Conservation (phyloP, 1,140 invertebrate genomes). For the Camponotus pennsylvanicus region DNA sequence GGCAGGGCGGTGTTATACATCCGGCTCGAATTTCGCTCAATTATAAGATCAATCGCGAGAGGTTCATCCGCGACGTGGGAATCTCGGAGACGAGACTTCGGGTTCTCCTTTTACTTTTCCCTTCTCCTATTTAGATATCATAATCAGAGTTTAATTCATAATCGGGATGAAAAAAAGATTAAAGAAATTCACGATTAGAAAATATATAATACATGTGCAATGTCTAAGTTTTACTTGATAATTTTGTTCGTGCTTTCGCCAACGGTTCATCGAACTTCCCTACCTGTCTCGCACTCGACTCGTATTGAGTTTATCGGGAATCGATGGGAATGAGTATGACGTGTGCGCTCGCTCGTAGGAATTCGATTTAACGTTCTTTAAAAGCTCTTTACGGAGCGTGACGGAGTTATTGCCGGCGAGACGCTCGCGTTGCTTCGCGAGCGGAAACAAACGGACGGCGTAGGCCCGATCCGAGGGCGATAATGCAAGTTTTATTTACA, state of each 20-base stretch:
- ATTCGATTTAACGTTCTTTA: slow-evolving; percentile 34
- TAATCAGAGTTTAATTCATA: too few relatives aligned
- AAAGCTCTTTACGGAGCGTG: not conserved
- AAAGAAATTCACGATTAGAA: not conserved
- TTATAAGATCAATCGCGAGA: too few relatives aligned
- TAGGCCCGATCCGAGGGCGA: not conserved
- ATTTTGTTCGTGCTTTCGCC: not conserved
- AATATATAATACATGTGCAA: not conserved
- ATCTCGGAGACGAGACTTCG: not conserved
- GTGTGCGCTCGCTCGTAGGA: not conserved
- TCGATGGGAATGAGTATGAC: not conserved
- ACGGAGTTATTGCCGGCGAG: not conserved
- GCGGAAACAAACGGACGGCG: not conserved
- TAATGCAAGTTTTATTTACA: not conserved
- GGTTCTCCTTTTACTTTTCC: too few relatives aligned
- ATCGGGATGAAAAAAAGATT: too few relatives aligned
- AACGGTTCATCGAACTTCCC: slow-evolving; percentile 31
- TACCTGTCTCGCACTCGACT: not conserved
- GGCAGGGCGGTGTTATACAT: too few relatives aligned
- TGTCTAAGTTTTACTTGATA: not conserved
- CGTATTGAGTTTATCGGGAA: slow-evolving; percentile 10
- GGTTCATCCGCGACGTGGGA: too few relatives aligned
- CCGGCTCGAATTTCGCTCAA: too few relatives aligned
- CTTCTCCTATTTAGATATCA: not conserved
- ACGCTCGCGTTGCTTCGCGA: not conserved